Percentiles rank a stretch among this genome's conserved stretches.
These are phyloP conservation scores for Drosophila austrosaltans DNA, from an alignment of 2,888 invertebrate species.

Conservation along the genomic window DNA sequence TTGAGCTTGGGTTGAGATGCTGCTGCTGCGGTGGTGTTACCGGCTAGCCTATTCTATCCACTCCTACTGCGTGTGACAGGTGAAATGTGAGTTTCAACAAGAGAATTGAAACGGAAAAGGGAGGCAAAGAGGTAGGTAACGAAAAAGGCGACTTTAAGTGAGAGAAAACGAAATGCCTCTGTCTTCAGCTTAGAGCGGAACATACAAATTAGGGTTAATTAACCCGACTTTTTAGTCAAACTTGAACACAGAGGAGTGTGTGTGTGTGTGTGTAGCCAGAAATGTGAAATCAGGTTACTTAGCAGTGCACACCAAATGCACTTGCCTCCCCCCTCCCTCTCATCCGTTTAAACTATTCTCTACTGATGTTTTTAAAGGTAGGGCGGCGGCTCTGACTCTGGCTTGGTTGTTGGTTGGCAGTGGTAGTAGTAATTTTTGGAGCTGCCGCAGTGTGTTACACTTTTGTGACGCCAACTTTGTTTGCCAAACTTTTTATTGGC, in stretches of 20 bases:
- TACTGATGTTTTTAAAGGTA: no score
- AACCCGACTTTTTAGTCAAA: constrained; percentile 58
- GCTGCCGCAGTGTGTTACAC: constrained; percentile 65
- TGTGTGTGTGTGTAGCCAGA: neutral
- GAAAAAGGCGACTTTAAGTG: constrained; percentile 3
- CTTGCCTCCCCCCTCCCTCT: neutral
- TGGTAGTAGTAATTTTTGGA: constrained; percentile 58
- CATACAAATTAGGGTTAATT: constrained; percentile 73
- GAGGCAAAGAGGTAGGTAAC: neutral
- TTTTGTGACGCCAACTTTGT: constrained; percentile 78
- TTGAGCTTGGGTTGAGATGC: constrained; percentile 1
- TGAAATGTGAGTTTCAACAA: constrained; percentile 54
- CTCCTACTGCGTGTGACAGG: constrained; percentile 51
- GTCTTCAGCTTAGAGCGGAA: constrained; percentile 29
- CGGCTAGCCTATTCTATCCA: neutral
- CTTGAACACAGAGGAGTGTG: constrained; percentile 16
- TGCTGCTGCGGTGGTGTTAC: neutral
- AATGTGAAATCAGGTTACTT: constrained; percentile 45
- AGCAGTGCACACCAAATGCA: constrained; percentile 24
- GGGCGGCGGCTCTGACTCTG: no score
- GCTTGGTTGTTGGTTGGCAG: neutral
- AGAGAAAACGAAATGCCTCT: constrained; percentile 22
- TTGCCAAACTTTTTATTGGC: constrained; percentile 79
- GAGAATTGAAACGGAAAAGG: constrained; percentile 1
- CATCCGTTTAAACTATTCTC: no score